Conservation (phyloP, 2,888 invertebrate genomes). For the Drosophila limbata region DNA sequence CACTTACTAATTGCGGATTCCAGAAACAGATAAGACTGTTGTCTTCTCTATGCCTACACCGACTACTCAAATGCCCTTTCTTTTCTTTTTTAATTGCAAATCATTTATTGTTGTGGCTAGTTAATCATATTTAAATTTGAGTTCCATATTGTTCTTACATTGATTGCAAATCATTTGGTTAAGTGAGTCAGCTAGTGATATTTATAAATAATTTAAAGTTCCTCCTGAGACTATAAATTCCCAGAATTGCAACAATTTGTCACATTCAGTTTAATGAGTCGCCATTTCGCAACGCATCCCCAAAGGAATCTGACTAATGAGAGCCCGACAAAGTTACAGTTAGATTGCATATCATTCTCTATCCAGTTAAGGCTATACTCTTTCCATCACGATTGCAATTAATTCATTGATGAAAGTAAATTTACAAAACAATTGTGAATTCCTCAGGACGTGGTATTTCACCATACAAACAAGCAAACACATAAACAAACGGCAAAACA, state of each 20-base stretch:
- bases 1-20: constrained; percentile 25
- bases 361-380: neutral
- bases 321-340: neutral
- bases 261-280: constrained; percentile 1
- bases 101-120: neutral
- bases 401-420: constrained; percentile 20
- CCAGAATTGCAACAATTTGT: constrained; percentile 6
- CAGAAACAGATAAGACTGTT: neutral
- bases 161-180: constrained; percentile 19
- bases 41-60: neutral
- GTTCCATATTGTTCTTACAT: neutral
- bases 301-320: neutral
- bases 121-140: neutral
- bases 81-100: neutral
- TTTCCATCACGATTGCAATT: constrained; percentile 6
- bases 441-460: constrained; percentile 6
- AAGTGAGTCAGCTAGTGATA: constrained; percentile 7
- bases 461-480: neutral
- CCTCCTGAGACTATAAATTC: constrained; percentile 1
- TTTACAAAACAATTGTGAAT: constrained; percentile 21
- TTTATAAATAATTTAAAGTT: constrained; percentile 5
- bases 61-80: neutral
- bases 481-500: neutral
- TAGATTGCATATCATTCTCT: constrained; percentile 8
- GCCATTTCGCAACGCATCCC: neutral